phyloP scores from a whole-genome alignment of 1,140 invertebrate species.

The Drosophila parabipectinata region DNA sequence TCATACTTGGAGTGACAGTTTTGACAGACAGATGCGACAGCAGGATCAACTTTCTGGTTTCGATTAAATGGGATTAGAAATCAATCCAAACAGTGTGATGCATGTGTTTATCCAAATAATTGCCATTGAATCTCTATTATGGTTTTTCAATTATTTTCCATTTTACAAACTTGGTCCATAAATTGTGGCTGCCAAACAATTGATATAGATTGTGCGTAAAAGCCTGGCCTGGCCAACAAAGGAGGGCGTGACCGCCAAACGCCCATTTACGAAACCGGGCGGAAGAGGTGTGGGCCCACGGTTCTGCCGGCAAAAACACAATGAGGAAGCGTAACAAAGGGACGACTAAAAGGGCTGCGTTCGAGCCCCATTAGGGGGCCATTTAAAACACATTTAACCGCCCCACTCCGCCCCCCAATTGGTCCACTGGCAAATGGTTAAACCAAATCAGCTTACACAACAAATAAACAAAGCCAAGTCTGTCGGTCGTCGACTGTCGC shows the following conservation, averaged over 20 bases:
- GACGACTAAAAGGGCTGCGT: conserved; percentile 23
- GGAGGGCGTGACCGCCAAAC: conserved; percentile 31
- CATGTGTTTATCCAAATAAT: background rate
- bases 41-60: conserved; percentile 3
- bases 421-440: conserved; percentile 21
- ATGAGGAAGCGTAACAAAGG: conserved; percentile 42
- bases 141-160: conserved; percentile 11
- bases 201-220: conserved; percentile 37
- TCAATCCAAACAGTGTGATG: conserved; percentile 3
- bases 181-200: conserved; percentile 18
- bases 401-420: background rate
- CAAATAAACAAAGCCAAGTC: conserved; percentile 41
- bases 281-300: background rate
- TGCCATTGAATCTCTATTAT: conserved; percentile 13
- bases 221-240: conserved; percentile 4
- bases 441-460: conserved; percentile 48
- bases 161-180: conserved; percentile 4
- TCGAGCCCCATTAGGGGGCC: conserved; percentile 48
- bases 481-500: conserved; percentile 19
- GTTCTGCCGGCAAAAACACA: conserved; percentile 23
- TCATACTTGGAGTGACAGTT: conserved; percentile 11
- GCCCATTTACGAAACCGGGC: conserved; percentile 15
- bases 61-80: background rate
- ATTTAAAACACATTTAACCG: conserved; percentile 51
- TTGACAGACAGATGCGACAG: conserved; percentile 24